A percentile compares a stretch with the other conserved stretches of the same genome.
phyloP scores from a whole-genome alignment of 92 coral and sea anemone genomes.

The Metridium senile region DNA sequence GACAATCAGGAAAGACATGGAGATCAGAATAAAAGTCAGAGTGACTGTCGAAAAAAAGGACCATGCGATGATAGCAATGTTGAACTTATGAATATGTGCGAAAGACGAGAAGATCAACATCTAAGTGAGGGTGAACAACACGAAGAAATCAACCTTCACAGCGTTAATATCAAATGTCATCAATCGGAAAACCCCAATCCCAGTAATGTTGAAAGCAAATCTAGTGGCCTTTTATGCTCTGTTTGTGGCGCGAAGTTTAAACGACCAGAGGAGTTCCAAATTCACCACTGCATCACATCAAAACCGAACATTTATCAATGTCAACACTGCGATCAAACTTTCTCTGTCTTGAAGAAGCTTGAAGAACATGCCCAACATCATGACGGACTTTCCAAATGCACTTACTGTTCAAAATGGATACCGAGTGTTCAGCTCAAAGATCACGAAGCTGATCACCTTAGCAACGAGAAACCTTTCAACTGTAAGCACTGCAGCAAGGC shows the following conservation, averaged over 20 bases:
- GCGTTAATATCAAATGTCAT: too few relatives aligned
- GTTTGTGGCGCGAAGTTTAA: not conserved
- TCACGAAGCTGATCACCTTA: not conserved
- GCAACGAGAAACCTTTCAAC: not conserved
- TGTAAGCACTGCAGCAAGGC: constrained; percentile 19
- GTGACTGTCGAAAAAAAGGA: too few relatives aligned
- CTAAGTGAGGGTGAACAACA: too few relatives aligned
- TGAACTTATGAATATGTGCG: too few relatives aligned
- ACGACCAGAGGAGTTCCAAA: not conserved
- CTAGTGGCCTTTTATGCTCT: too few relatives aligned
- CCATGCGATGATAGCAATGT: too few relatives aligned
- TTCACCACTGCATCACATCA: not conserved
- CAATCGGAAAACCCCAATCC: too few relatives aligned
- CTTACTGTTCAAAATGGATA: not conserved
- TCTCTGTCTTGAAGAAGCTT: not conserved
- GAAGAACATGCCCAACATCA: not conserved
- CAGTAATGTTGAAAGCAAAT: too few relatives aligned
- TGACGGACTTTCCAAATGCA: not conserved
- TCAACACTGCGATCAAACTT: not conserved
- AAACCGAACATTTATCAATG: not conserved
- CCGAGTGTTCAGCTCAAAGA: not conserved
- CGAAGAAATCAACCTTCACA: too few relatives aligned
- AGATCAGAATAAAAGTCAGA: too few relatives aligned
- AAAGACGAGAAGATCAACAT: too few relatives aligned
- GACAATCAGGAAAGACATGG: too few relatives aligned